Evolutionary conservation across 2,797 vertebrate species (phyloP).

Genomic region (Onychomys torridus): DNA sequence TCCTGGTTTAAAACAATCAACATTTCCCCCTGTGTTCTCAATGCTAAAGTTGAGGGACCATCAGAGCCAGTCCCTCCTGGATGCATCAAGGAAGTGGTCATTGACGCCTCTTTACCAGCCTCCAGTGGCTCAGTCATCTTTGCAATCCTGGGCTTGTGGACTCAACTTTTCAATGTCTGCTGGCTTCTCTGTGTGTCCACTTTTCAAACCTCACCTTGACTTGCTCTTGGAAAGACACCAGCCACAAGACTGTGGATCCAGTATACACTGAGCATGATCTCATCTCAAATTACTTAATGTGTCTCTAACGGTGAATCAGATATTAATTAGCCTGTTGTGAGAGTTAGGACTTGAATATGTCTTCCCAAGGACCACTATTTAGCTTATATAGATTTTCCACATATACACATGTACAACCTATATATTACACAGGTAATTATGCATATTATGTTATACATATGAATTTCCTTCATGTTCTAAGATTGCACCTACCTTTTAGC

Average conservation of each 20-base stretch:
- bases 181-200: neutral
- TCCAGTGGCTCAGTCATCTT: neutral
- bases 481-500: neutral
- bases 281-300: neutral
- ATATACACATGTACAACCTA: neutral
- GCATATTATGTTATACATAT: too few species aligned
- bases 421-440: neutral
- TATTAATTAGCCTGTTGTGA: neutral
- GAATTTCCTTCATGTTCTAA: neutral
- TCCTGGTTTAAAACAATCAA: neutral
- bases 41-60: neutral
- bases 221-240: neutral
- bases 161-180: neutral
- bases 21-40: neutral
- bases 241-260: neutral
- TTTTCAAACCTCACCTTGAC: neutral
- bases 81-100: neutral
- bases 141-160: too few species aligned
- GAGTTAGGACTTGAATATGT: neutral
- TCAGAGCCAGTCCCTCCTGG: neutral
- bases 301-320: neutral
- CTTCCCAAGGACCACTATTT: neutral
- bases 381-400: neutral
- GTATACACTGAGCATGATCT: neutral
- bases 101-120: rapidly evolving